These are phyloP conservation scores for Neoascia interrupta DNA, from an alignment of 2,888 invertebrate species.

Conservation along the genomic window DNA sequence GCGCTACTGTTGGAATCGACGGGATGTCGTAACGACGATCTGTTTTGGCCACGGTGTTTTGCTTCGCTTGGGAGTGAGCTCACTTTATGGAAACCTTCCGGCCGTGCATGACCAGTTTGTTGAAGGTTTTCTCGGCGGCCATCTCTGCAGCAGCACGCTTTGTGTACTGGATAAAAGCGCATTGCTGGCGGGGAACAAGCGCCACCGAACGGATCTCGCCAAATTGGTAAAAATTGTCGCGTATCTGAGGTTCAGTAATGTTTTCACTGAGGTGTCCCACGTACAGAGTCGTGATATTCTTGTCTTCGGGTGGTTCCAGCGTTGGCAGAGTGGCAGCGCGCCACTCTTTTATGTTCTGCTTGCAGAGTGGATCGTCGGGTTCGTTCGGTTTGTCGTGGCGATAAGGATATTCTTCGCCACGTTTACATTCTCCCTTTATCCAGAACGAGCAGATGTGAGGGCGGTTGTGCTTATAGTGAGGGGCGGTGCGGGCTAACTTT, in stretches of 20 bases:
- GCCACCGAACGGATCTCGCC: constrained; percentile 98
- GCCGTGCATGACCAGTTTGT: constrained; percentile 91
- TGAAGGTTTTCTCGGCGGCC: constrained; percentile 97
- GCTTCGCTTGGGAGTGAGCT: constrained; percentile 95
- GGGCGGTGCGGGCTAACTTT: constrained; percentile 92
- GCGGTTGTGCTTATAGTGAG: constrained; percentile 94
- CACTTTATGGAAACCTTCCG: constrained; percentile 97
- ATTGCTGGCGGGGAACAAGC: constrained; percentile 94
- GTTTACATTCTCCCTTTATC: constrained; percentile 96
- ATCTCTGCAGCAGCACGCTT: constrained; percentile 93
- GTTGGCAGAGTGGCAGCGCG: constrained; percentile 95
- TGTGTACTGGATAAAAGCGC: constrained; percentile 98
- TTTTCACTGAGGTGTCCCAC: constrained; percentile 95
- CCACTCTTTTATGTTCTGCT: constrained; percentile 95
- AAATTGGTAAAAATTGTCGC: constrained; percentile 98
- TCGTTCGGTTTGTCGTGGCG: constrained; percentile 96
- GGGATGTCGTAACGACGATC: constrained; percentile 85
- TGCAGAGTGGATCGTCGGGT: constrained; percentile 95
- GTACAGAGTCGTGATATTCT: constrained; percentile 96
- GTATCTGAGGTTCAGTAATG: constrained; percentile 93
- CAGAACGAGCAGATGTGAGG: constrained; percentile 97
- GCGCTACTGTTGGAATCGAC: constrained; percentile 86
- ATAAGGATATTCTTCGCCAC: constrained; percentile 97
- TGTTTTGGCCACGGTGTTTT: constrained; percentile 81
- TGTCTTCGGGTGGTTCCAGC: constrained; percentile 96